A percentile compares a stretch with the other conserved stretches of the same genome.
These are phyloP conservation scores for Microtus pennsylvanicus DNA, from an alignment of 2,113 vertebrate genomes.

Conservation along the genomic window DNA sequence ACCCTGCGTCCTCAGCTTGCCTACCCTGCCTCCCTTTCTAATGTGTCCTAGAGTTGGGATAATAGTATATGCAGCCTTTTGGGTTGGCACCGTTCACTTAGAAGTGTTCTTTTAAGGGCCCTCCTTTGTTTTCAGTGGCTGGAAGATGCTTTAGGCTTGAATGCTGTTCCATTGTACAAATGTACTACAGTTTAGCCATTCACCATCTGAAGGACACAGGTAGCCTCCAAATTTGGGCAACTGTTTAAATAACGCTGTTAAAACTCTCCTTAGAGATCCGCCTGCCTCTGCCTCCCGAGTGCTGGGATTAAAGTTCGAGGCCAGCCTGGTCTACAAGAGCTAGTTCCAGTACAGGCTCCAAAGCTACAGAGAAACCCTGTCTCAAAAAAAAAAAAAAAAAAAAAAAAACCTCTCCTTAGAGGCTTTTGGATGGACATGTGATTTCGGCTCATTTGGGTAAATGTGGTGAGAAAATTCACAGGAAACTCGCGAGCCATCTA, in stretches of 20 bases:
- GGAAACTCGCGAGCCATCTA: neutral
- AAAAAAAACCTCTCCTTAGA: too few relatives aligned
- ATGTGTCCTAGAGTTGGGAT: neutral
- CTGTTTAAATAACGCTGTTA: neutral
- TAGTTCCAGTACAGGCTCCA: too few relatives aligned
- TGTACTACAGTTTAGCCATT: neutral
- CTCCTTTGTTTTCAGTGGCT: neutral
- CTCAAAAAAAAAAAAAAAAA: too few relatives aligned
- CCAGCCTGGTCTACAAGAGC: too few relatives aligned
- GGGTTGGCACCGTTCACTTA: too few relatives aligned
- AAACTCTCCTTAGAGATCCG: neutral
- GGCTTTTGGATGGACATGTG: neutral
- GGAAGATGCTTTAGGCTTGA: neutral
- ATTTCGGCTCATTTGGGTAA: neutral
- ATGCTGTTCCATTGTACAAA: neutral
- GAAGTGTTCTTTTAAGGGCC: neutral
- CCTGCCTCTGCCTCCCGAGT: too few relatives aligned
- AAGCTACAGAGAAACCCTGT: too few relatives aligned
- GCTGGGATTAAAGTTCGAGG: too few relatives aligned
- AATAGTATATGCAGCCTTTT: neutral
- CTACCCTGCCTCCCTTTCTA: neutral
- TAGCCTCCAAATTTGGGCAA: neutral
- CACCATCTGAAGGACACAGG: too few relatives aligned
- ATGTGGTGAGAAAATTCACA: neutral
- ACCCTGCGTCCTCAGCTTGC: rapidly evolving